phyloP scores from a whole-genome alignment of 2,797 vertebrate species.

The Mionectes olivaceus region DNA sequence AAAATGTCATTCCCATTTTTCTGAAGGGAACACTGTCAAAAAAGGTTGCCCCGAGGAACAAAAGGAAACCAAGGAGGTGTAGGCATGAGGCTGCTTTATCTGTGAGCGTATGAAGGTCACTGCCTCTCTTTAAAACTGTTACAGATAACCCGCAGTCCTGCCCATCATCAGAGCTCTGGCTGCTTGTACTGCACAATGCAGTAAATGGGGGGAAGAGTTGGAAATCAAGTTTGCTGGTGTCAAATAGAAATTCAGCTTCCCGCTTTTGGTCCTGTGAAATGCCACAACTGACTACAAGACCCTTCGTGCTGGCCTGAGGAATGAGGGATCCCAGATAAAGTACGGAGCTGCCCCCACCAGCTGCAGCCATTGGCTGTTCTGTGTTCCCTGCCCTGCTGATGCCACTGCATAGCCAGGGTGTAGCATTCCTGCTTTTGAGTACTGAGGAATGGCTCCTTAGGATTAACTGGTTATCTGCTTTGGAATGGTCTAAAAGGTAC shows the following conservation, averaged over 20 bases:
- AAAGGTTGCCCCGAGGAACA: not conserved
- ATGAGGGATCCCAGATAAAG: rapidly evolving
- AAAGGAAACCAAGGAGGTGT: not conserved
- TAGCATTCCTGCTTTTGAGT: rapidly evolving
- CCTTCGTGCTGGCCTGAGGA: not conserved
- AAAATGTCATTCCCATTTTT: not conserved
- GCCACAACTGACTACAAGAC: not conserved
- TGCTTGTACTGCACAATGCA: not conserved
- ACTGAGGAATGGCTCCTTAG: not conserved
- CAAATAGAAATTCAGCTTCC: not conserved
- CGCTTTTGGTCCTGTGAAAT: not conserved
- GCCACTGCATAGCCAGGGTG: rapidly evolving
- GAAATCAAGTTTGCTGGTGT: not conserved
- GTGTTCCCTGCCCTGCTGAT: not conserved
- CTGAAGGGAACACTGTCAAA: not conserved
- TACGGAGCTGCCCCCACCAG: rapidly evolving
- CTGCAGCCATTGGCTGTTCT: not conserved
- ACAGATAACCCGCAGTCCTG: not conserved
- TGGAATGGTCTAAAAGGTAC: not conserved
- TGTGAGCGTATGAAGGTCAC: rapidly evolving
- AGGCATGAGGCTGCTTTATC: not conserved
- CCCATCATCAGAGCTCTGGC: not conserved
- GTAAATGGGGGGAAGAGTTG: not conserved
- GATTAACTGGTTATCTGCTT: not conserved
- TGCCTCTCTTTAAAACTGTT: not conserved